Percentiles rank a stretch among this genome's conserved stretches.
Conservation (phyloP, 2,113 vertebrate species). For the Trogon melanurus region DNA sequence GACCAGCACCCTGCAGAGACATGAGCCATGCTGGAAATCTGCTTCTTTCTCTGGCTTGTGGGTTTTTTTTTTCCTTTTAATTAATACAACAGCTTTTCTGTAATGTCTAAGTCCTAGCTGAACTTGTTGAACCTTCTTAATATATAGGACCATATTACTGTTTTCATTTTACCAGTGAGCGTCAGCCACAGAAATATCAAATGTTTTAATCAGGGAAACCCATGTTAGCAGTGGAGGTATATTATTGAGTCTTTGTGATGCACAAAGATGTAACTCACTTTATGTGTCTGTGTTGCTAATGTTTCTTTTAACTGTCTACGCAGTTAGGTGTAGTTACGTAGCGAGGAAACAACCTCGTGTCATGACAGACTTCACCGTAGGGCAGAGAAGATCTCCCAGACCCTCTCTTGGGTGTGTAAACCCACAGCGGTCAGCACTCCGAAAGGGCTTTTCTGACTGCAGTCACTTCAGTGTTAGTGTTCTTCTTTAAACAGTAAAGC, state of each 20-base stretch:
- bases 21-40: background rate
- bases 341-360: background rate
- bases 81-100: background rate
- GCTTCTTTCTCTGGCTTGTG: rapidly evolving
- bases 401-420: background rate
- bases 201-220: background rate
- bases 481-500: background rate
- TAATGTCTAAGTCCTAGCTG: background rate
- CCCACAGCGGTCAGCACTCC: background rate
- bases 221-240: background rate
- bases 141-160: background rate
- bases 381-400: background rate
- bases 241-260: background rate
- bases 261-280: background rate
- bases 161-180: background rate
- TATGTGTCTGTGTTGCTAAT: background rate
- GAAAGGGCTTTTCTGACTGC: background rate
- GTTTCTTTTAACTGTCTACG: background rate
- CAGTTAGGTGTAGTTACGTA: background rate
- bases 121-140: background rate
- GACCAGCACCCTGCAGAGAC: background rate
- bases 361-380: background rate
- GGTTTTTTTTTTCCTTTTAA: background rate
- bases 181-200: background rate
- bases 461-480: background rate